Evolutionary conservation across 1,140 invertebrate species (phyloP), one percentile per base, ranked within the genome.

Genomic region (Chelonus insularis): DNA sequence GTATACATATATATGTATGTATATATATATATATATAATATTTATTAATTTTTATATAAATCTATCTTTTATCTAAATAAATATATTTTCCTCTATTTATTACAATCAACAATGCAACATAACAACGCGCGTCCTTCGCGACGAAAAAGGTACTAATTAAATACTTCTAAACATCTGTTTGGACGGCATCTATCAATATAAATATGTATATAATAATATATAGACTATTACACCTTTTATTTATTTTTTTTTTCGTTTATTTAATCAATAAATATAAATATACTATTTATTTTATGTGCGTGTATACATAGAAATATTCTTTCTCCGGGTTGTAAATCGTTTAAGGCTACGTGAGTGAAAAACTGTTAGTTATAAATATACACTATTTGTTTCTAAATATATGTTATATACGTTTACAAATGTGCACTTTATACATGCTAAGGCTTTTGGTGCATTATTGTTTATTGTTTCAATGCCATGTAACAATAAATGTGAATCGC

Each of bases 341-440:
- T 39, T 14, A 57, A 57, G 36, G 36, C 37, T 57, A 57, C 39
- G 25, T 47, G 9, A 32, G 25, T 47, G 41, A 32, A 34, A 47
- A 57, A 57, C n/a, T n/a, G 29, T 8, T 11, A n/a, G 16, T 25
- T 23, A 61, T 55, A 47, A 41, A 47, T 43, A 34, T 34, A 43
- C 16, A 57, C 12, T 16, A 25, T 9, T 41, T 14, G 14, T 41
- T 55, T 34, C 1, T 39, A 16, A 32, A 37, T 36, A 16, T n/a
- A 5, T 34, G 36, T 59, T 12, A 20, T 50, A 48, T 59, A 48
- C 20, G 37, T 29, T 36, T 39, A 45, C 21, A 63, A 23, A 25
- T 57, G 60, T 57, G 54, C 54, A 18, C 25, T 62, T n/a, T n/a
- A n/a, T 57, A 37, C 60, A 57, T 62, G 60, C 60, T 51, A 62